Evolutionary conservation across 2,113 vertebrate genomes (phyloP), one percentile per base, ranked within the genome.

Genomic region (Erythrocercus mccallii): DNA sequence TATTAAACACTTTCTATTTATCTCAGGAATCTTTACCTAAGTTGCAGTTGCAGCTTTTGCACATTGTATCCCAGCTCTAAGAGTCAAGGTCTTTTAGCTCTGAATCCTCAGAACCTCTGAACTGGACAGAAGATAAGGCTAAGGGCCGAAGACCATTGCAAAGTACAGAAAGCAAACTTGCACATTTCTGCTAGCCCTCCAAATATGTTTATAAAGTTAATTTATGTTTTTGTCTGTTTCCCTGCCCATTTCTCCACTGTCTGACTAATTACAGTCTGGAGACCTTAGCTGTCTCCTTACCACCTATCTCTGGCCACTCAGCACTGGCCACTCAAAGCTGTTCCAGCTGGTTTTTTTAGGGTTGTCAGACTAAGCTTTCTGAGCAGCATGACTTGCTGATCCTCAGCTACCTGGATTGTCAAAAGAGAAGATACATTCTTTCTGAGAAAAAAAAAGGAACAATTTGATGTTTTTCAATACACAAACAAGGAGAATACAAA

Each of bases 401-500:
- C 9, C 48, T 31, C 31, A n/a, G 30, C 30, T 38, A 27, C 10
- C 4, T 8, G 0, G 4, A 12, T 27, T 85, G 51, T 37, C 17
- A 38, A 38, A 77, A 28, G 18, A 9, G 17, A 42, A 74, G 7
- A 38, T 33, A 50, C 17, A 6, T 35, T 50, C 17, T 88, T 88
- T 60, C 35, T 37, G 27, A 38, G 22, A 2, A 11, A 51, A 5
- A 50, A 83, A 83, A 25, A 0, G 0, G 11, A 25, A 66, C 37
- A 73, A 28, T 1, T 3, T 12, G 4, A 15, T 48, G 4, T 33
- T 86, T 65, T 83, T 15, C 31, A 5, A 28, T 3, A 9, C 40
- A 28, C 0, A 1, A 44, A 58, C 7, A 35, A 66, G 7, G 56
- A 15, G 1, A 1, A 23, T 2, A 0, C 14, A 16, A 70, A 70